Evolutionary conservation across 2,113 vertebrate genomes (phyloP).

Genomic region (Rhadina sibilatrix): DNA sequence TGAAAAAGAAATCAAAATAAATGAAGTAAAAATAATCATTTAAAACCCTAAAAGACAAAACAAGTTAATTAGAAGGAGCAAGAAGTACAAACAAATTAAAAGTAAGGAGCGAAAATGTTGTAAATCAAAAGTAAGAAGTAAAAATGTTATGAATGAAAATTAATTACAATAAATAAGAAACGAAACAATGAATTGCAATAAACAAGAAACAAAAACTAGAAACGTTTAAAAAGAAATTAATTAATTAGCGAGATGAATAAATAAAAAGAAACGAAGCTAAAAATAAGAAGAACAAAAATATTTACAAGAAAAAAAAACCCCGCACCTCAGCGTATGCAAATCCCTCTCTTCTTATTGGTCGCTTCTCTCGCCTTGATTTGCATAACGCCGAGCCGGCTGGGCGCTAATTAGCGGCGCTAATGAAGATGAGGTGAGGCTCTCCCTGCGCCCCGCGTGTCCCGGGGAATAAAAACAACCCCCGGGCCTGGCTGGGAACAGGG

Average conservation of each 20-base stretch:
- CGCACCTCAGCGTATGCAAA: not conserved
- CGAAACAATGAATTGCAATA: not conserved
- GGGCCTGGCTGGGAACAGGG: not conserved
- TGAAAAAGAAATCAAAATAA: not conserved
- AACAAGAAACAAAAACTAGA: not conserved
- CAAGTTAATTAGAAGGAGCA: not conserved
- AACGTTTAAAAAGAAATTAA: not conserved
- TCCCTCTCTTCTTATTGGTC: not conserved
- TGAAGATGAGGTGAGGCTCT: not conserved
- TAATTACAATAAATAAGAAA: not conserved
- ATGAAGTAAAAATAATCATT: not conserved
- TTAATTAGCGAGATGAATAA: accelerated
- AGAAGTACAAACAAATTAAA: not conserved
- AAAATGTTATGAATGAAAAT: no score
- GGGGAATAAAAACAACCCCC: not conserved
- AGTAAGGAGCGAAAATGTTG: not conserved
- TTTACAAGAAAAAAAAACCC: not conserved
- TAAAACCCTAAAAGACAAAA: not conserved
- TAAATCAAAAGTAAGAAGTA: no score
- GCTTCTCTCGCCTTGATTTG: not conserved
- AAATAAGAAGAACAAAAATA: not conserved
- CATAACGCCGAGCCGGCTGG: not conserved
- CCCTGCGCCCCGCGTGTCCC: not conserved
- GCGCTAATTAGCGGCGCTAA: not conserved
- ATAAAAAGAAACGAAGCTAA: not conserved